Evolutionary conservation across 2,888 invertebrate genomes (phyloP).

Genomic region (Dryobota labecula): DNA sequence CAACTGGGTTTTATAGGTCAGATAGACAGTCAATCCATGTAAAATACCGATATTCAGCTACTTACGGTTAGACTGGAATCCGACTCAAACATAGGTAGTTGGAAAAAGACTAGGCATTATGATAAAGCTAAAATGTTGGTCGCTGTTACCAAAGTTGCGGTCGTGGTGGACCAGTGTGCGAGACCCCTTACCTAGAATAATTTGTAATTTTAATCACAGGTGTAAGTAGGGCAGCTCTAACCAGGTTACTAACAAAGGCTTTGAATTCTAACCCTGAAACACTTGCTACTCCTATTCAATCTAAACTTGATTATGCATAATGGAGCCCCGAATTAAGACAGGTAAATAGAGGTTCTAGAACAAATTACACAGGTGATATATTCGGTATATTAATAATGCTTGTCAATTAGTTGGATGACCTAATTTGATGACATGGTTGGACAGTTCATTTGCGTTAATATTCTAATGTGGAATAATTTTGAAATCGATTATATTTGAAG

Average conservation of each 20-base stretch:
- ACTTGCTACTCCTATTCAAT: slow-evolving; percentile 48
- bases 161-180: not conserved
- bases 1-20: not conserved
- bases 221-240: slow-evolving; percentile 58
- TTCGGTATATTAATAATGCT: slow-evolving; percentile 17
- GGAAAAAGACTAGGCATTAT: not conserved
- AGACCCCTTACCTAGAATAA: slow-evolving; percentile 56
- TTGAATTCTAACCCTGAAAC: slow-evolving; percentile 62
- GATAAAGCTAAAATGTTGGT: not conserved
- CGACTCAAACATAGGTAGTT: not conserved
- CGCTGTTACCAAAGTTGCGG: not conserved
- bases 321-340: not conserved
- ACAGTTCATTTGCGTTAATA: slow-evolving; percentile 19
- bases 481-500: not conserved
- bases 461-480: not conserved
- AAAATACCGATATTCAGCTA: not conserved
- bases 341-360: slow-evolving; percentile 23
- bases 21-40: not conserved
- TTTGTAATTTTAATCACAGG: slow-evolving; percentile 71
- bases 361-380: slow-evolving; percentile 31
- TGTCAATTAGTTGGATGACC: slow-evolving; percentile 19
- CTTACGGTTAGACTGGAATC: not conserved
- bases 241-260: slow-evolving; percentile 64
- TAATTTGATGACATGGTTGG: slow-evolving; percentile 28
- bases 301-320: slow-evolving; percentile 33